Evolutionary conservation across 2,113 vertebrate species (phyloP).

Genomic region (Phylloscopus trochilus): DNA sequence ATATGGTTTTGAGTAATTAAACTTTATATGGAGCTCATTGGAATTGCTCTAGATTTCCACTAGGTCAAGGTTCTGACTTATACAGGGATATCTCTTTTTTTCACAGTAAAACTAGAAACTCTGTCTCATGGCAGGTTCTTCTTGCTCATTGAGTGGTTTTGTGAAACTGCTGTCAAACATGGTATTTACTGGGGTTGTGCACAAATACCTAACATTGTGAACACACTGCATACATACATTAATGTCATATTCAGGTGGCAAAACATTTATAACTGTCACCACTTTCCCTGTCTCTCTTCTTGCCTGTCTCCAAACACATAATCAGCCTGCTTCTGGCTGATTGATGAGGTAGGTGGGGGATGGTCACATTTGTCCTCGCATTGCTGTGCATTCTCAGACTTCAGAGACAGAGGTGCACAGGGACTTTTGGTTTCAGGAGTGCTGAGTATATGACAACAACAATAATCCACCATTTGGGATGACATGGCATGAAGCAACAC

Average conservation of each 20-base stretch:
- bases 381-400: background rate
- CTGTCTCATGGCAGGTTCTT: background rate
- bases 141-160: background rate
- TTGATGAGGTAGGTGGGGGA: background rate
- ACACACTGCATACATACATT: background rate
- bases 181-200: background rate
- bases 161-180: background rate
- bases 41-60: background rate
- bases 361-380: background rate
- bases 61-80: background rate
- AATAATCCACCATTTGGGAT: background rate
- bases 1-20: background rate
- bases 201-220: background rate
- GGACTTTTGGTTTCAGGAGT: background rate
- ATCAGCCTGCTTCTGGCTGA: background rate
- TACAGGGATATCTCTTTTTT: background rate
- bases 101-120: background rate
- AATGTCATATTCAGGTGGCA: background rate
- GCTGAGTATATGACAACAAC: background rate
- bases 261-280: conserved; percentile 27
- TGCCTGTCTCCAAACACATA: background rate
- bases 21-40: background rate
- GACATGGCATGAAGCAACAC: background rate
- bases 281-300: background rate
- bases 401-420: background rate